These are phyloP conservation scores for Bufo bufo DNA, from an alignment of 2,113 vertebrate genomes.

Conservation along the genomic window DNA sequence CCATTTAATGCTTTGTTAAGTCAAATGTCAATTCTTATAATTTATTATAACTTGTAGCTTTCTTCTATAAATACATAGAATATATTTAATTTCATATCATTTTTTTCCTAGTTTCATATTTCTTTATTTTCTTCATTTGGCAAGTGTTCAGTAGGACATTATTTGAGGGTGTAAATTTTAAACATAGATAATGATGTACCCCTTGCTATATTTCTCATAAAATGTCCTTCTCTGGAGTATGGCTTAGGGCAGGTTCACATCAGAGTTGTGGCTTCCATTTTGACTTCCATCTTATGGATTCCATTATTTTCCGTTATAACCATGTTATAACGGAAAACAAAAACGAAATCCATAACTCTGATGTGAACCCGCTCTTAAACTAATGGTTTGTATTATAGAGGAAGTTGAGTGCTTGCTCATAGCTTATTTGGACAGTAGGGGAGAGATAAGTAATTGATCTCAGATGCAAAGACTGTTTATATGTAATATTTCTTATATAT, in stretches of 20 bases:
- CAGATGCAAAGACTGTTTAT: not conserved
- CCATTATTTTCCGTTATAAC: too few relatives aligned
- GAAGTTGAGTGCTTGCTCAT: constrained; percentile 7
- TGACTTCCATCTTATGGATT: too few relatives aligned
- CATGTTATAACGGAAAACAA: too few relatives aligned
- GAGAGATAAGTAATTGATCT: constrained; percentile 22
- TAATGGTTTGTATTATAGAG: not conserved
- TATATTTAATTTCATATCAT: not conserved
- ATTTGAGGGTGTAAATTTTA: not conserved
- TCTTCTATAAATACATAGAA: too few relatives aligned
- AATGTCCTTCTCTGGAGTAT: constrained; percentile 15
- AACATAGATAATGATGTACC: not conserved
- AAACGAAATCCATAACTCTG: too few relatives aligned
- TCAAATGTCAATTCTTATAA: too few relatives aligned
- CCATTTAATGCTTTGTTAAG: too few relatives aligned
- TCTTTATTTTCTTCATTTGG: not conserved
- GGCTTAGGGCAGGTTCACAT: not conserved
- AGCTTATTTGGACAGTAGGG: constrained; percentile 3
- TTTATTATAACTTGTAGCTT: too few relatives aligned
- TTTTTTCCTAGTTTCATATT: not conserved
- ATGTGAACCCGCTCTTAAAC: not conserved
- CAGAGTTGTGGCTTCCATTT: too few relatives aligned
- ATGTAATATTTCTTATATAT: too few relatives aligned
- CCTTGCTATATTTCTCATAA: constrained; percentile 1
- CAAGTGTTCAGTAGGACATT: not conserved